Evolutionary conservation across 2,888 invertebrate species (phyloP).

Genomic region (Amorpha juglandis): DNA sequence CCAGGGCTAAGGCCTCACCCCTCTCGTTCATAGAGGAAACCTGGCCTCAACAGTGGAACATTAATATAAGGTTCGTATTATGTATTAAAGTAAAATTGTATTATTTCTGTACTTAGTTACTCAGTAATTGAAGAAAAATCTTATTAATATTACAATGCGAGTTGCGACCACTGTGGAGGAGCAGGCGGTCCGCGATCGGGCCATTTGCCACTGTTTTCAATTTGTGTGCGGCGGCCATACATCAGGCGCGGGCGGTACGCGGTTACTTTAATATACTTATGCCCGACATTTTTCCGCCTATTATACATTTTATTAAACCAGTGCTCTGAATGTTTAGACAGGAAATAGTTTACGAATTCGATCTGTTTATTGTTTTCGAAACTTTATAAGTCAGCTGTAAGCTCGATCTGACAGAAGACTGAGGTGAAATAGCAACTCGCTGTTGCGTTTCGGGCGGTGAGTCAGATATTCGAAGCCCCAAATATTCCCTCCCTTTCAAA

Average conservation of each 20-base stretch:
- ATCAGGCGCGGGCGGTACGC: conserved; percentile 62
- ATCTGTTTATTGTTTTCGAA: background rate
- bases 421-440: too few relatives aligned
- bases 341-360: conserved; percentile 53
- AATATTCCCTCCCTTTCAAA: too few relatives aligned
- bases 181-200: conserved; percentile 60
- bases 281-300: conserved; percentile 76
- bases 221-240: conserved; percentile 73
- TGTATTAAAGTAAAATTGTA: too few relatives aligned
- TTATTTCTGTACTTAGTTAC: too few relatives aligned
- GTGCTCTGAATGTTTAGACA: conserved; percentile 53
- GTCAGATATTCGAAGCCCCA: too few relatives aligned
- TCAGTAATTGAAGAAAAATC: background rate
- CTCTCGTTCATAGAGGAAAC: too few relatives aligned
- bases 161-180: conserved; percentile 54
- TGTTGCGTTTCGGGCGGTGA: too few relatives aligned
- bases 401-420: too few relatives aligned
- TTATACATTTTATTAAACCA: conserved; percentile 73
- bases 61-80: too few relatives aligned
- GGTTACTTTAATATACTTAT: conserved; percentile 77
- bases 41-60: too few relatives aligned
- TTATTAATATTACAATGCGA: conserved; percentile 18
- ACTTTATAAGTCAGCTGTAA: too few relatives aligned
- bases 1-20: too few relatives aligned
- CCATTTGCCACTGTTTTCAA: conserved; percentile 79